phyloP scores from a whole-genome alignment of 2,888 invertebrate species.

The Acrocera orbiculus region DNA sequence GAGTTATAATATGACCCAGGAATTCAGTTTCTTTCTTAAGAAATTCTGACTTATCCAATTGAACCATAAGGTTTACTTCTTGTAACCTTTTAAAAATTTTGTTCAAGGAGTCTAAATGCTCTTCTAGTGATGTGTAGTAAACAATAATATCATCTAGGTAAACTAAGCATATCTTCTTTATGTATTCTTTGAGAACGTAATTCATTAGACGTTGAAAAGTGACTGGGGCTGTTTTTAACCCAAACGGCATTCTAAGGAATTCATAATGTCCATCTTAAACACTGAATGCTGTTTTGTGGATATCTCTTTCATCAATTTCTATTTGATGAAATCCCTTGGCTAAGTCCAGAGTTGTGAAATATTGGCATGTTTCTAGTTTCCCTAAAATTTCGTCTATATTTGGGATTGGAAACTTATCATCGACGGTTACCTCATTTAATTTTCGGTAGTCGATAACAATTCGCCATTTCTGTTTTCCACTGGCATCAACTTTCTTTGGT shows the following conservation, averaged over 20 bases:
- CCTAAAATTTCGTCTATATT: slow-evolving; percentile 11
- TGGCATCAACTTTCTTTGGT: slow-evolving; percentile 11
- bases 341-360: slow-evolving; percentile 10
- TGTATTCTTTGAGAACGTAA: slow-evolving; percentile 17
- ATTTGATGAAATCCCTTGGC: slow-evolving; percentile 12
- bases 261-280: slow-evolving; percentile 10
- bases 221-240: slow-evolving; percentile 19
- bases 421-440: slow-evolving; percentile 11
- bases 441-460: slow-evolving; percentile 12
- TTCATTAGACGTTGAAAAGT: slow-evolving; percentile 27
- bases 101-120: slow-evolving; percentile 9
- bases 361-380: slow-evolving; percentile 9
- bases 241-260: slow-evolving; percentile 18
- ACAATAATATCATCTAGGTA: slow-evolving; percentile 16
- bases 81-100: slow-evolving; percentile 9
- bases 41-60: slow-evolving; percentile 12
- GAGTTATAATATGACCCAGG: slow-evolving; percentile 16
- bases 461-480: slow-evolving; percentile 10
- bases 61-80: slow-evolving; percentile 9
- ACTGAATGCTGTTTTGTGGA: slow-evolving; percentile 12
- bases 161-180: slow-evolving; percentile 13
- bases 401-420: slow-evolving; percentile 11
- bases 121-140: slow-evolving; percentile 11
- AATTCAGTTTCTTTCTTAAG: slow-evolving; percentile 13
- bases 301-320: slow-evolving; percentile 9